Evolutionary conservation across 2,888 invertebrate species (phyloP).

Genomic region (Dusona sp.): DNA sequence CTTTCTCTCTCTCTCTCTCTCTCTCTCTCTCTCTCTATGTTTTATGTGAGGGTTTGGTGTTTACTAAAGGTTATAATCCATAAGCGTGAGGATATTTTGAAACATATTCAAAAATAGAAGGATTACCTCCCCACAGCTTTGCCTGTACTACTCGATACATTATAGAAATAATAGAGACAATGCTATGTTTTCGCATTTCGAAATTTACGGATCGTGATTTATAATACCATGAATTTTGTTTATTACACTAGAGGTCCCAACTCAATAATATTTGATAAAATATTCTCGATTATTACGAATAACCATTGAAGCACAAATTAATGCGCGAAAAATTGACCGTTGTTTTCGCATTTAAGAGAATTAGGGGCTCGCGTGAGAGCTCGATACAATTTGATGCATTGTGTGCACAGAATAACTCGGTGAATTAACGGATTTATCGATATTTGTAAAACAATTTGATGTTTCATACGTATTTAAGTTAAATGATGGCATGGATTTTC

Average conservation of each 20-base stretch:
- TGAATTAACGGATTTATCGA: not conserved
- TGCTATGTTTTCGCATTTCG: not conserved
- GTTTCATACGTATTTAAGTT: conserved; percentile 2
- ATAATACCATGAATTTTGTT: not conserved
- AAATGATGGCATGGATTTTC: conserved; percentile 6
- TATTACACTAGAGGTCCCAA: not conserved
- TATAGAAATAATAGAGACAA: not conserved
- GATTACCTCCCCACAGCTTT: conserved; percentile 3
- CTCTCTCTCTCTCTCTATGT: not conserved
- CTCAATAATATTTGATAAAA: conserved; percentile 6
- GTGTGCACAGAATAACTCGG: conserved; percentile 5
- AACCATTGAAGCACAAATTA: conserved; percentile 9
- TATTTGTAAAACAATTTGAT: not conserved
- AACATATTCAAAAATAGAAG: conserved; percentile 6
- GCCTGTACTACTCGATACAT: not conserved
- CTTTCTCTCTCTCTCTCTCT: not conserved
- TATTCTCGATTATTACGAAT: conserved; percentile 6
- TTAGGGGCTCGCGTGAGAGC: conserved; percentile 2
- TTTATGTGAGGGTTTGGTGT: not conserved
- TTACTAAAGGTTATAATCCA: conserved; percentile 29
- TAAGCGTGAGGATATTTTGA: conserved; percentile 1
- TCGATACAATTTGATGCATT: conserved; percentile 2
- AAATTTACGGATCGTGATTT: not conserved
- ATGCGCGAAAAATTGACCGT: conserved; percentile 4
- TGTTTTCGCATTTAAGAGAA: conserved; percentile 12